phyloP scores from a whole-genome alignment of 2,113 vertebrate genomes.

The Rissa tridactyla region DNA sequence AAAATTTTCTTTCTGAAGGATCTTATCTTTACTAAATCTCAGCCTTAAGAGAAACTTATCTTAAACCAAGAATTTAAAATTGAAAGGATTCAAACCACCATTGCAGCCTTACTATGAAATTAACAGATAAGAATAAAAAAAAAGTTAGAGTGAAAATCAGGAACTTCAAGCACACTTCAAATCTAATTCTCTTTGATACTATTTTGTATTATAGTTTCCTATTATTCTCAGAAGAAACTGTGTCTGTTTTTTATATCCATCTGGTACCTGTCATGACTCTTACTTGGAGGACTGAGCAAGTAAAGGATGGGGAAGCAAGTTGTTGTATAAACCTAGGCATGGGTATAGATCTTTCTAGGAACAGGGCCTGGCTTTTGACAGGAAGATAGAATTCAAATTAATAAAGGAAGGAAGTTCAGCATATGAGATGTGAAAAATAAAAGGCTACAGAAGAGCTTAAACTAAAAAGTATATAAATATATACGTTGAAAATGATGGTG shows the following conservation, averaged over 20 bases:
- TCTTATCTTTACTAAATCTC: not conserved
- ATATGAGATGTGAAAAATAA: not conserved
- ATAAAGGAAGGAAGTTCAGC: not conserved
- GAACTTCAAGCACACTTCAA: not conserved
- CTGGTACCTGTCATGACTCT: not conserved
- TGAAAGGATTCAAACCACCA: not conserved
- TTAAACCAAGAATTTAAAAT: not conserved
- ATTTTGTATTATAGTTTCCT: not conserved
- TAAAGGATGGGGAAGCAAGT: not conserved
- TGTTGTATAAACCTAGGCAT: not conserved
- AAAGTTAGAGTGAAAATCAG: not conserved
- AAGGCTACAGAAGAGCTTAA: not conserved
- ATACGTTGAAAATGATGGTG: not conserved
- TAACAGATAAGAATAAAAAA: not conserved
- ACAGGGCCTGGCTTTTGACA: not conserved
- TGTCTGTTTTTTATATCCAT: not conserved
- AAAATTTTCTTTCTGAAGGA: not conserved
- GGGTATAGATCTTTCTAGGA: not conserved
- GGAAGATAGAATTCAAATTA: not conserved
- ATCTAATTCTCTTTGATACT: accelerated
- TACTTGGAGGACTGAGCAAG: not conserved
- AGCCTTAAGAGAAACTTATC: not conserved
- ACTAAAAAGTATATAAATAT: not conserved
- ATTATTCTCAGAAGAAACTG: not conserved
- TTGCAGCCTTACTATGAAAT: no score